Evolutionary conservation across 2,888 invertebrate genomes (phyloP).

Genomic region (Caenorhabditis panamensis): DNA sequence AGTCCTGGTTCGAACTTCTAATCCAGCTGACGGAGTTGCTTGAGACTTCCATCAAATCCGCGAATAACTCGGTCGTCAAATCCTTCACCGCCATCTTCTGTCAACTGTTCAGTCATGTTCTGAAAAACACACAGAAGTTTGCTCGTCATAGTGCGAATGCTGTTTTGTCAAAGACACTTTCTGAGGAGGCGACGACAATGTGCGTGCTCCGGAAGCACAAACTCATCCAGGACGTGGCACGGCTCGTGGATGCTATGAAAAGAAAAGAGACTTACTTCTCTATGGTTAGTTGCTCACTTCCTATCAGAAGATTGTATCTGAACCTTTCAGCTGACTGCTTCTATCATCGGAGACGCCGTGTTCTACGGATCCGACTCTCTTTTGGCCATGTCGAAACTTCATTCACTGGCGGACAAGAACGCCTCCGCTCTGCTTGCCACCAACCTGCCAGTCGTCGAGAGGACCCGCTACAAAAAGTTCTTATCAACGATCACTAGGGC

Average conservation of each 20-base stretch:
- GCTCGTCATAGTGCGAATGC: constrained; percentile 34
- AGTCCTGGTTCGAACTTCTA: constrained; percentile 43
- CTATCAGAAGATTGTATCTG: too few relatives aligned
- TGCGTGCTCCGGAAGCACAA: constrained; percentile 46
- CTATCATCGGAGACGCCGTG: constrained; percentile 55
- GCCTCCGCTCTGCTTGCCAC: constrained; percentile 50
- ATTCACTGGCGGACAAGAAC: constrained; percentile 53
- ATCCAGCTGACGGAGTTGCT: constrained; percentile 29
- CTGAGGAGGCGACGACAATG: constrained; percentile 9
- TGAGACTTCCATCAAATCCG: constrained; percentile 33
- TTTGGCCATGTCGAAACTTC: constrained; percentile 49
- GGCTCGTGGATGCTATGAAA: constrained; percentile 54
- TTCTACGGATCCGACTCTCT: constrained; percentile 50
- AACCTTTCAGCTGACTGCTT: constrained; percentile 43
- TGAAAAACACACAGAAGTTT: constrained; percentile 46
- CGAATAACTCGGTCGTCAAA: constrained; percentile 48
- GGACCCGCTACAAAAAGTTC: constrained; percentile 58
- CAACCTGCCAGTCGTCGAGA: constrained; percentile 50
- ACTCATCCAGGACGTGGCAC: constrained; percentile 42
- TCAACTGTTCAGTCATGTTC: constrained; percentile 44
- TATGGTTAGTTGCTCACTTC: constrained; percentile 22
- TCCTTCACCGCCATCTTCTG: constrained; percentile 43
- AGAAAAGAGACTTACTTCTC: constrained; percentile 51
- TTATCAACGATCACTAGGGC: constrained; percentile 51
- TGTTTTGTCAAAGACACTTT: constrained; percentile 21